phyloP scores from a whole-genome alignment of 2,888 invertebrate species.

The Philhelius pedissequus region DNA sequence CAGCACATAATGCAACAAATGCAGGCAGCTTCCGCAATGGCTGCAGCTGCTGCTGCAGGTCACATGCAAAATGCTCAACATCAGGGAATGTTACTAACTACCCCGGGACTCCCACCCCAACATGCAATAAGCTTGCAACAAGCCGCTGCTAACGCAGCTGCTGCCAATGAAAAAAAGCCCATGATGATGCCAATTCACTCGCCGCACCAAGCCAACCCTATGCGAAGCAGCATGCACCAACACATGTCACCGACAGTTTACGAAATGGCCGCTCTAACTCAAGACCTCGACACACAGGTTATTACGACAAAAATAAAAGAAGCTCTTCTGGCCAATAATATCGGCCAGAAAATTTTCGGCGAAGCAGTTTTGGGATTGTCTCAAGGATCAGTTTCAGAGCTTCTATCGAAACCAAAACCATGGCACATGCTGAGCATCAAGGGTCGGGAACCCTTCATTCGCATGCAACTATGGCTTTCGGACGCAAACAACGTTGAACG shows the following conservation, averaged over 20 bases:
- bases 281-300: slow-evolving; percentile 96
- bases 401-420: slow-evolving; percentile 98
- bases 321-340: slow-evolving; percentile 96
- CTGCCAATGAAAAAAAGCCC: slow-evolving; percentile 80
- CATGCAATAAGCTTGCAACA: slow-evolving; percentile 85
- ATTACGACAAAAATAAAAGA: slow-evolving; percentile 98
- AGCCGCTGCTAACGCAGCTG: slow-evolving; percentile 73
- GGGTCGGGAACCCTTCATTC: slow-evolving; percentile 96
- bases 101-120: slow-evolving; percentile 88
- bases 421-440: slow-evolving; percentile 99
- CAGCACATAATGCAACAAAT: slow-evolving; percentile 82
- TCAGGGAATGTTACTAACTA: slow-evolving; percentile 84
- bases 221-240: slow-evolving; percentile 87
- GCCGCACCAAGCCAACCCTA: slow-evolving; percentile 84
- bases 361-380: slow-evolving; percentile 97
- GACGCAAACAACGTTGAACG: slow-evolving; percentile 97
- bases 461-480: slow-evolving; percentile 98
- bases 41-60: slow-evolving; percentile 74
- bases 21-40: slow-evolving; percentile 79
- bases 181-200: slow-evolving; percentile 82
- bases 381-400: slow-evolving; percentile 97
- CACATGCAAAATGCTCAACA: slow-evolving; percentile 75
- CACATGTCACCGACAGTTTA: slow-evolving; percentile 97
- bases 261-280: slow-evolving; percentile 97
- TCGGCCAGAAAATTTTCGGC: slow-evolving; percentile 99